Evolutionary conservation across 35 echinoderm and acorn worm species (phyloP).

Genomic region (Ophioderma brevispina): DNA sequence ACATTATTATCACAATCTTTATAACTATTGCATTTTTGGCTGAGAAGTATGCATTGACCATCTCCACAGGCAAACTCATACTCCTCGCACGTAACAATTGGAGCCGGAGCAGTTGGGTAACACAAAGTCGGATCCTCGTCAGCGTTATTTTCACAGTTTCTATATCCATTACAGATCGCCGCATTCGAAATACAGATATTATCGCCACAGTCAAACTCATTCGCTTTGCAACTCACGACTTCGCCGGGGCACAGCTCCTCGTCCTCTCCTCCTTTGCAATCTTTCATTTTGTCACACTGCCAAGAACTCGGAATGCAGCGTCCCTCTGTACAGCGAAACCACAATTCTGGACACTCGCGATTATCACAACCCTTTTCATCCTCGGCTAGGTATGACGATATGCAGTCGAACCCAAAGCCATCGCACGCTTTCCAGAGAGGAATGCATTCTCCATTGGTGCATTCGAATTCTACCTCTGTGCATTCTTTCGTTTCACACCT

Average conservation of each 20-base stretch:
- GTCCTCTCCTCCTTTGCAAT: slow-evolving; percentile 15
- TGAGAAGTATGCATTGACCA: neutral
- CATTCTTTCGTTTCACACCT: neutral
- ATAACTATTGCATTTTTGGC: neutral
- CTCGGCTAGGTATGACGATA: neutral
- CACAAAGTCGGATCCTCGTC: neutral
- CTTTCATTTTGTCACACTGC: slow-evolving; percentile 1
- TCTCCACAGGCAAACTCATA: neutral
- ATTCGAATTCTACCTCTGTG: slow-evolving; percentile 31
- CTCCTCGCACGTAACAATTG: neutral
- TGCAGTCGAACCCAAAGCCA: slow-evolving; percentile 24
- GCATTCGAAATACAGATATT: neutral
- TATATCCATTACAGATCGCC: neutral
- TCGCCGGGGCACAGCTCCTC: neutral
- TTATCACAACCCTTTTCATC: slow-evolving; percentile 17
- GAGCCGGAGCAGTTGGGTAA: neutral
- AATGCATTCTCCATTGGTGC: slow-evolving; percentile 30
- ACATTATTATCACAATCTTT: neutral
- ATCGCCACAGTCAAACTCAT: neutral
- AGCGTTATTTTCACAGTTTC: neutral
- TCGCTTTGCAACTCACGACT: neutral
- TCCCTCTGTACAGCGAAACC: slow-evolving; percentile 17
- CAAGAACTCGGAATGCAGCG: neutral
- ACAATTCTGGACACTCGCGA: neutral
- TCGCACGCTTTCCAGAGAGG: slow-evolving; percentile 34